A percentile compares a stretch with the other conserved stretches of the same genome.
phyloP scores from a whole-genome alignment of 1,140 invertebrate genomes.

The Drosophila pachea region DNA sequence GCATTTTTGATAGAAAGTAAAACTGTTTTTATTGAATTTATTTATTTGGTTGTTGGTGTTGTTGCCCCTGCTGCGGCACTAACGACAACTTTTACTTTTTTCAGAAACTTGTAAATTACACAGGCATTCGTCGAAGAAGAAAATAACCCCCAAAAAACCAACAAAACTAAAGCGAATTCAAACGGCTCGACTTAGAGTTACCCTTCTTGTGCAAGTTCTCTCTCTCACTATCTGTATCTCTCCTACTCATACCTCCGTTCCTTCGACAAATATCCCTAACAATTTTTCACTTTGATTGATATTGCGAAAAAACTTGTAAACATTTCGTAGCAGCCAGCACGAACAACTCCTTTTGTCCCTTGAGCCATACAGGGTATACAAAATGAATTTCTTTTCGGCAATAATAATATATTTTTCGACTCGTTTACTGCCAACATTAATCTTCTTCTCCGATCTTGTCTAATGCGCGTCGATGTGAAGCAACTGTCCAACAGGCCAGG shows the following conservation, averaged over 20 bases:
- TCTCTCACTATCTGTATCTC: too few species aligned
- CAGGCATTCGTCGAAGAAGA: constrained; percentile 19
- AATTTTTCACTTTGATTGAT: too few species aligned
- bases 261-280: too few species aligned
- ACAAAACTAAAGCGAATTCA: constrained; percentile 11
- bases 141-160: constrained; percentile 36
- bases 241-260: too few species aligned
- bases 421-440: constrained; percentile 28
- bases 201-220: neutral
- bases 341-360: neutral
- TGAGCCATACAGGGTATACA: constrained; percentile 7
- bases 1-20: constrained; percentile 76
- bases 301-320: too few species aligned
- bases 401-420: constrained; percentile 4
- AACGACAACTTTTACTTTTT: constrained; percentile 71
- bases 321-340: neutral
- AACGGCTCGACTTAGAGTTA: neutral
- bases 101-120: constrained; percentile 70
- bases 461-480: constrained; percentile 25
- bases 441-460: constrained; percentile 26
- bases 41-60: constrained; percentile 58
- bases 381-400: constrained; percentile 13
- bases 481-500: constrained; percentile 8
- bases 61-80: constrained; percentile 17
- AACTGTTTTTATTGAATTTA: constrained; percentile 75